Conservation (phyloP, 2,797 vertebrate genomes). For the Cuculus canorus region DNA sequence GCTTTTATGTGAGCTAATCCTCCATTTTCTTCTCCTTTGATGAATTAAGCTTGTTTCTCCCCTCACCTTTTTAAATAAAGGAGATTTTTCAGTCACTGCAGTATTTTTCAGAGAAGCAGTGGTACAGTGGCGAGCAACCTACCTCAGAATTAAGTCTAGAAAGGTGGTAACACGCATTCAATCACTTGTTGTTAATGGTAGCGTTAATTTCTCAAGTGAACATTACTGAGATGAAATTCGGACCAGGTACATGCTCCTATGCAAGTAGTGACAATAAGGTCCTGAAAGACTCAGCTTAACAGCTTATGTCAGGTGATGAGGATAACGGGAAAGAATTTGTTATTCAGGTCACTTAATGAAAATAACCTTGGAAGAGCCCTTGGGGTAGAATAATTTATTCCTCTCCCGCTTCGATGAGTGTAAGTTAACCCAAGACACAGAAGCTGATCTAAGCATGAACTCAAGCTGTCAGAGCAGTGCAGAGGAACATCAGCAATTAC, state of each 20-base stretch:
- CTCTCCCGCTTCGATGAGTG: slow-evolving; percentile 21
- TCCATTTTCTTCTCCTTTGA: neutral
- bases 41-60: slow-evolving; percentile 9
- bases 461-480: neutral
- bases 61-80: neutral
- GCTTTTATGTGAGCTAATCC: neutral
- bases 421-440: slow-evolving; percentile 26
- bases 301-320: slow-evolving; percentile 48
- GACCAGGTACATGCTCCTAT: neutral
- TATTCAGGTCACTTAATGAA: slow-evolving; percentile 53
- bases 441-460: neutral
- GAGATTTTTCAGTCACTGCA: neutral
- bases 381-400: slow-evolving; percentile 21
- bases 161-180: neutral
- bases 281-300: slow-evolving; percentile 51
- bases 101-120: neutral
- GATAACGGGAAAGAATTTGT: slow-evolving; percentile 47
- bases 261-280: neutral
- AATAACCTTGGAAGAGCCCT: slow-evolving; percentile 63
- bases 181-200: neutral
- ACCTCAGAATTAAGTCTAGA: neutral
- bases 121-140: neutral
- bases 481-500: neutral
- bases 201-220: slow-evolving; percentile 9
- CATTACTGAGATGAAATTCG: neutral